phyloP scores from a whole-genome alignment of 2,888 invertebrate species.

The Diaperis boleti region DNA sequence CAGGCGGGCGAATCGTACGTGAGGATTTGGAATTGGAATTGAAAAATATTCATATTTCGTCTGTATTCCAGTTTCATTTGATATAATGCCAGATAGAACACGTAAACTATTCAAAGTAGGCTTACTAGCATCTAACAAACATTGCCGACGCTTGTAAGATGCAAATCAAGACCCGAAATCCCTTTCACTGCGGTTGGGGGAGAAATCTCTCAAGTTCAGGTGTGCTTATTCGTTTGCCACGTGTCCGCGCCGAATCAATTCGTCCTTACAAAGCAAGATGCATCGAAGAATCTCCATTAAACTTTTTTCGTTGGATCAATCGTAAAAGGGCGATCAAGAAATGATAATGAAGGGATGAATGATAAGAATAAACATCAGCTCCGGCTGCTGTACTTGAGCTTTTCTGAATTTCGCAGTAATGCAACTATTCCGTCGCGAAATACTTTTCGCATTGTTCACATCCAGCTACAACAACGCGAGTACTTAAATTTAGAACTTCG shows the following conservation, averaged over 20 bases:
- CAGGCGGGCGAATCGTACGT: not conserved
- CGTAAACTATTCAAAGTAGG: conserved; percentile 40
- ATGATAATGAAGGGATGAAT: too few relatives aligned
- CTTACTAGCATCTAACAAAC: conserved; percentile 38
- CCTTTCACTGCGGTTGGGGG: conserved; percentile 23
- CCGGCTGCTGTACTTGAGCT: too few relatives aligned
- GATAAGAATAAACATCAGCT: too few relatives aligned
- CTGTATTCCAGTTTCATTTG: conserved; percentile 30
- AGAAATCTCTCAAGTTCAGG: conserved; percentile 34
- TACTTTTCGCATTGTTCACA: too few relatives aligned
- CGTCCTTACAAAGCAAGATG: conserved; percentile 12
- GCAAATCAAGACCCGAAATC: conserved; percentile 33
- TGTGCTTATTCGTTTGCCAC: conserved; percentile 29
- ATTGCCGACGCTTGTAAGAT: conserved; percentile 37
- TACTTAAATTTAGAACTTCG: too few relatives aligned
- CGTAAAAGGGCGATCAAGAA: too few relatives aligned
- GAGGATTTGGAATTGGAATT: conserved; percentile 15
- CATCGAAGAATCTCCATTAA: conserved; percentile 34
- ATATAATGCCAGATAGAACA: conserved; percentile 30
- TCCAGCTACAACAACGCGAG: too few relatives aligned
- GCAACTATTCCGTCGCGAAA: too few relatives aligned
- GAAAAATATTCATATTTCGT: conserved; percentile 36
- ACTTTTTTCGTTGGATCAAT: conserved; percentile 35
- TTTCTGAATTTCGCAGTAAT: too few relatives aligned
- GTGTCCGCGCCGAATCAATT: conserved; percentile 21